Conservation (phyloP, 1,140 invertebrate genomes). For the Aphaenogaster rudis region DNA sequence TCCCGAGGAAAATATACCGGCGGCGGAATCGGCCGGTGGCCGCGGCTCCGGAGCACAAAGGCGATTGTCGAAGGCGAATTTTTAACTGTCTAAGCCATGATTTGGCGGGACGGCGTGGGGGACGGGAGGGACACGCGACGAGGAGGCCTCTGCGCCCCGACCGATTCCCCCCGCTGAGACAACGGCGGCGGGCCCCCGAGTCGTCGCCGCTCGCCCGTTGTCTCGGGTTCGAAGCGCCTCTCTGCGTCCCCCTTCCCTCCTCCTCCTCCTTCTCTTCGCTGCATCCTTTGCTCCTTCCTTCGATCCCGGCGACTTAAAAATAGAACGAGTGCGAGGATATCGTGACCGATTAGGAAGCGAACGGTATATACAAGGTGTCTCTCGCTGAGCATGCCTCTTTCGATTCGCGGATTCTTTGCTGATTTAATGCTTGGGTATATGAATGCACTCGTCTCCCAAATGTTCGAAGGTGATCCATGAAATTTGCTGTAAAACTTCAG, state of each 20-base stretch:
- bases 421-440: neutral
- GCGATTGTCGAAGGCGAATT: constrained; percentile 43
- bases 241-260: neutral
- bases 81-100: constrained; percentile 22
- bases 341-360: constrained; percentile 42
- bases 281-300: constrained; percentile 38
- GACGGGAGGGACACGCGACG: neutral
- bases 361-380: constrained; percentile 22
- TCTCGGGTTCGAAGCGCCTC: neutral
- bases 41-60: constrained; percentile 3
- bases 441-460: neutral
- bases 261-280: neutral
- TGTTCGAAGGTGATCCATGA: neutral
- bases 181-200: neutral
- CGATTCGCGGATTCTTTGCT: neutral
- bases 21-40: constrained; percentile 19
- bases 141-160: neutral
- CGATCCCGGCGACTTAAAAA: constrained; percentile 40
- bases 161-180: constrained; percentile 40
- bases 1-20: constrained; percentile 16
- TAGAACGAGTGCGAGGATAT: constrained; percentile 45
- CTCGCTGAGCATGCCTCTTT: neutral
- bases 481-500: neutral
- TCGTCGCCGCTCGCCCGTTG: neutral
- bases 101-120: neutral